These are phyloP conservation scores for Noturus placidus DNA, from an alignment of 2,113 vertebrate genomes.

Conservation along the genomic window DNA sequence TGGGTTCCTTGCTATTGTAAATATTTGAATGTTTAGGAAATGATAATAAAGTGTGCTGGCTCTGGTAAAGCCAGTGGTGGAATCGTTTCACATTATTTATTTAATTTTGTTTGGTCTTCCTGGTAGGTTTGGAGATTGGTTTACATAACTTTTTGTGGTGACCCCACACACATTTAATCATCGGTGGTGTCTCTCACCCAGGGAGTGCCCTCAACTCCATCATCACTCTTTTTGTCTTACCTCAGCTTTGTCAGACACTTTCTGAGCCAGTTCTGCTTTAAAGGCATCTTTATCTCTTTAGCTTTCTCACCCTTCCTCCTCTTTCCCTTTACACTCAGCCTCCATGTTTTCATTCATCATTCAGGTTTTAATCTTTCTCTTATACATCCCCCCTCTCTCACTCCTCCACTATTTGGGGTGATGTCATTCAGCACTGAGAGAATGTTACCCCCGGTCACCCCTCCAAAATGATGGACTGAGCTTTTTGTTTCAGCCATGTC, in stretches of 20 bases:
- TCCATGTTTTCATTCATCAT: neutral
- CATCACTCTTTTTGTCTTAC: neutral
- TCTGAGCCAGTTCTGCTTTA: neutral
- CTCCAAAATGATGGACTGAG: conserved; percentile 59
- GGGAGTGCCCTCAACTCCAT: conserved; percentile 15
- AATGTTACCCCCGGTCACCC: conserved; percentile 73
- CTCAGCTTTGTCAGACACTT: neutral
- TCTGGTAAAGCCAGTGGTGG: neutral
- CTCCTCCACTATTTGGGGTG: conserved; percentile 49
- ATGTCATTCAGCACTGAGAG: conserved; percentile 73
- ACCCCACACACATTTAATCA: conserved; percentile 45
- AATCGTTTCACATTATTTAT: neutral
- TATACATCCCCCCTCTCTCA: conserved; percentile 28
- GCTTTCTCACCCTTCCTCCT: neutral
- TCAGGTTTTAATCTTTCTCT: conserved; percentile 18
- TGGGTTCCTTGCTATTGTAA: neutral
- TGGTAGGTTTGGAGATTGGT: neutral
- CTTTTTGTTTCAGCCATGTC: conserved; percentile 68
- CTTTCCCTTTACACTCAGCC: neutral
- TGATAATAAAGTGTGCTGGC: conserved; percentile 3
- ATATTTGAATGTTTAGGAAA: conserved; percentile 26
- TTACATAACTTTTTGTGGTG: conserved; percentile 23
- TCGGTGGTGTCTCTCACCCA: neutral
- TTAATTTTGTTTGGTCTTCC: neutral
- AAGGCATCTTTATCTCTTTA: neutral